Evolutionary conservation across 2,888 invertebrate species (phyloP).

Genomic region (Vanessa cardui): DNA sequence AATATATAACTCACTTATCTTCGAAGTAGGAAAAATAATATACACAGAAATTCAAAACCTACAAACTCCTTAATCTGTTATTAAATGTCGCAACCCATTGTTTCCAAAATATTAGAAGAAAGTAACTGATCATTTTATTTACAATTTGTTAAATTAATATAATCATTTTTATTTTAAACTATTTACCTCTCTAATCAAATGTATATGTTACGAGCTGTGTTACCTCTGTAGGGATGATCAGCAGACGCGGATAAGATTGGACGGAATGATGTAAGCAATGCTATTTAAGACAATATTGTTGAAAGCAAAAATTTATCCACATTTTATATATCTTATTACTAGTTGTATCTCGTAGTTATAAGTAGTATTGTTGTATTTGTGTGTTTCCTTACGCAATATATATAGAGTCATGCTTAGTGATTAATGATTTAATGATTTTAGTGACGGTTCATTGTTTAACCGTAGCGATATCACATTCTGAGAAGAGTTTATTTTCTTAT

Average conservation of each 20-base stretch:
- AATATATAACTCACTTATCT: too few relatives aligned
- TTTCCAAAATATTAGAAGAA: too few relatives aligned
- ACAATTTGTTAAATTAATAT: not conserved
- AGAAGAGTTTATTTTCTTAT: slow-evolving; percentile 11
- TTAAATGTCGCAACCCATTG: too few relatives aligned
- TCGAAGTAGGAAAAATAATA: too few relatives aligned
- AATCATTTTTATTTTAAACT: not conserved
- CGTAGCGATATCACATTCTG: slow-evolving; percentile 10
- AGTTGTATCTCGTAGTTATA: slow-evolving; percentile 45
- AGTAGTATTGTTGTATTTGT: slow-evolving; percentile 47
- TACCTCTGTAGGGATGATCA: slow-evolving; percentile 8
- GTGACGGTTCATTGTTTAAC: slow-evolving; percentile 21
- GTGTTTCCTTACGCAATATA: slow-evolving; percentile 41
- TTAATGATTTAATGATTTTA: too few relatives aligned
- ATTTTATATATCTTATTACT: slow-evolving; percentile 73
- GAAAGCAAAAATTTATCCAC: slow-evolving; percentile 75
- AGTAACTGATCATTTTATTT: not conserved
- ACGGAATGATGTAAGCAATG: slow-evolving; percentile 63
- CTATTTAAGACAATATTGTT: slow-evolving; percentile 81
- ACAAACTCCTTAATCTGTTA: too few relatives aligned
- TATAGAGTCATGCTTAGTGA: slow-evolving; percentile 29
- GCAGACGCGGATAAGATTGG: slow-evolving; percentile 18
- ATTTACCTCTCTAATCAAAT: not conserved
- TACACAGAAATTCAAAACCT: too few relatives aligned
- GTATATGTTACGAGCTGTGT: slow-evolving; percentile 1